Evolutionary conservation across 2,797 vertebrate species (phyloP).

Genomic region (Garrulus glandarius): DNA sequence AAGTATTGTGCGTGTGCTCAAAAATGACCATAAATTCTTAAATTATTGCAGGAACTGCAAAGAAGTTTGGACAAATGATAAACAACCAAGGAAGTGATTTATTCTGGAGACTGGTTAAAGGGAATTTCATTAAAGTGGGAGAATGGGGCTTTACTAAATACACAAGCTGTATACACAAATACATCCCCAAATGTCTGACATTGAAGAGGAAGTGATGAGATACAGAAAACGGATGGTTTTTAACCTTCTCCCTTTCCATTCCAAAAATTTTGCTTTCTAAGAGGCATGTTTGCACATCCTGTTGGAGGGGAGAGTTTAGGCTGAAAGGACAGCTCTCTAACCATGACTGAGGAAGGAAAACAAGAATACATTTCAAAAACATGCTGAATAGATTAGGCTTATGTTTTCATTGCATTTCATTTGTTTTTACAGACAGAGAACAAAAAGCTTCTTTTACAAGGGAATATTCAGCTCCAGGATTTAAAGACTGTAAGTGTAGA

Average conservation of each 20-base stretch:
- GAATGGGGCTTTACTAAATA: not conserved
- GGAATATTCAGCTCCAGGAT: not conserved
- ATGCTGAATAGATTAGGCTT: slow-evolving; percentile 47
- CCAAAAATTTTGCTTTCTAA: slow-evolving; percentile 28
- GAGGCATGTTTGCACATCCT: slow-evolving; percentile 62
- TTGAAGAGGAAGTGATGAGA: not conserved
- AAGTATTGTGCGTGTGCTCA: not conserved
- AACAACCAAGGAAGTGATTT: not conserved
- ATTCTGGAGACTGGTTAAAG: not conserved
- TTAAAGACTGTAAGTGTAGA: slow-evolving; percentile 22
- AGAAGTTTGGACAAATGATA: not conserved
- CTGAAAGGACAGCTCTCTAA: slow-evolving; percentile 57
- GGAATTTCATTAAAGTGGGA: not conserved
- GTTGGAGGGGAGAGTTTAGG: slow-evolving; percentile 49
- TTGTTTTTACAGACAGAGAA: slow-evolving; percentile 25
- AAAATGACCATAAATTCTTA: not conserved
- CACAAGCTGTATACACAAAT: not conserved
- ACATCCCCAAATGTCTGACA: not conserved
- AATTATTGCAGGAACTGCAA: not conserved
- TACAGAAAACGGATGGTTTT: not conserved
- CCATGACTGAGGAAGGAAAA: slow-evolving; percentile 41
- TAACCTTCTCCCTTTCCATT: not conserved
- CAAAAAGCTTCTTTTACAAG: slow-evolving; percentile 36
- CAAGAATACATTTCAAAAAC: slow-evolving; percentile 38
- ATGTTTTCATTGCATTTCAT: slow-evolving; percentile 29